These are phyloP conservation scores for Heliconius ethilla DNA, from an alignment of 2,888 invertebrate genomes.

Conservation along the genomic window DNA sequence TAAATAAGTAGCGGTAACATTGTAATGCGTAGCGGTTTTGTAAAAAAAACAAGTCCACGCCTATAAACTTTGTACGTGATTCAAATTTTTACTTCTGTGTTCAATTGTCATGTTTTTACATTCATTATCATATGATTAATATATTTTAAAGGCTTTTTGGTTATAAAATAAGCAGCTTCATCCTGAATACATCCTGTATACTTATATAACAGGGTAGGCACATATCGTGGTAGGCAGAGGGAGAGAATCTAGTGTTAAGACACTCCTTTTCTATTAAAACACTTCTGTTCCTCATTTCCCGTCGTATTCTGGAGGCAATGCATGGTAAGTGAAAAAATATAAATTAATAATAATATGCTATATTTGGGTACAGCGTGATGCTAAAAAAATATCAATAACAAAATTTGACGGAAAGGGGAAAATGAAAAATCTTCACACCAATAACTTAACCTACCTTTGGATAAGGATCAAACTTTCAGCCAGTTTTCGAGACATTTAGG, in stretches of 20 bases:
- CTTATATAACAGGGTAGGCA: not conserved
- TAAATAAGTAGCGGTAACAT: constrained; percentile 17
- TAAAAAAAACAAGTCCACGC: constrained; percentile 25
- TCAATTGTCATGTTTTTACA: constrained; percentile 1
- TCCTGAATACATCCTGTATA: not conserved
- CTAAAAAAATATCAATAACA: no score
- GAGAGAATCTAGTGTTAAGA: no score
- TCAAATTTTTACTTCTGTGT: constrained; percentile 23
- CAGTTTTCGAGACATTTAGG: not conserved
- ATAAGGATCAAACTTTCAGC: not conserved
- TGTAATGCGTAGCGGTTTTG: constrained; percentile 26
- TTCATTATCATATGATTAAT: not conserved
- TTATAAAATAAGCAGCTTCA: not conserved
- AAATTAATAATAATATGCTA: no score
- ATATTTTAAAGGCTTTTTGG: not conserved
- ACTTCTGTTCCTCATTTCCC: no score
- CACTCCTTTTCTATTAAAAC: no score
- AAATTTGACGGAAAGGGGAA: no score
- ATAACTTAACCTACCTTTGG: not conserved
- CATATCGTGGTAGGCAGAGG: no score
- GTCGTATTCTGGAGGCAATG: no score
- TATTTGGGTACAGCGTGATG: no score
- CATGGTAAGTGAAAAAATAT: no score
- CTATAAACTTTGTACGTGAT: constrained; percentile 19
- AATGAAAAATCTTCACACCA: no score